These are phyloP conservation scores for Semnopithecus entellus DNA, from an alignment of 2,113 vertebrate species.

Conservation along the genomic window DNA sequence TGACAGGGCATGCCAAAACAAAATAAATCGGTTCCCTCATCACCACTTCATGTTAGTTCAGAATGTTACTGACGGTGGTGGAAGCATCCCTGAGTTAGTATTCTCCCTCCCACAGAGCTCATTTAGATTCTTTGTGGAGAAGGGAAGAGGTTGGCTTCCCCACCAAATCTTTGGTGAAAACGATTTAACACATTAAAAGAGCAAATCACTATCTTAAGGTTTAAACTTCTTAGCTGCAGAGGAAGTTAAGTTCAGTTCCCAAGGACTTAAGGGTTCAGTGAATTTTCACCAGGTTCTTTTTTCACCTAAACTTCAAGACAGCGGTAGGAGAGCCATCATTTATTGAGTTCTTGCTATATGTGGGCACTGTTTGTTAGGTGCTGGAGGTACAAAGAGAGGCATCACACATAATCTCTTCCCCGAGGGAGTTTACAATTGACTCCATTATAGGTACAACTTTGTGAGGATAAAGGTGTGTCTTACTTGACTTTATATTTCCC, in stretches of 20 bases:
- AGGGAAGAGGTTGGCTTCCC: neutral
- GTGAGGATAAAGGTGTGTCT: neutral
- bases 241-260: neutral
- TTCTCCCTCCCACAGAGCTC: neutral
- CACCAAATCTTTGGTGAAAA: neutral
- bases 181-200: neutral
- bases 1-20: neutral
- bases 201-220: neutral
- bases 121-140: neutral
- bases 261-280: neutral
- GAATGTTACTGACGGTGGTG: neutral
- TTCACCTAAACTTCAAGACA: neutral
- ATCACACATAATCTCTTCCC: neutral
- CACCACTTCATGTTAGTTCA: neutral
- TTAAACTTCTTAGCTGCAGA: conserved; percentile 13
- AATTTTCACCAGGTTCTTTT: conserved; percentile 20
- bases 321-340: neutral
- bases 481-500: neutral
- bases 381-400: neutral
- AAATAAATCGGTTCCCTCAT: neutral
- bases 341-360: neutral
- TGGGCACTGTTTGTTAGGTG: neutral
- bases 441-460: neutral
- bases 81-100: neutral
- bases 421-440: neutral